A percentile compares a stretch with the other conserved stretches of the same genome.
phyloP scores from a whole-genome alignment of 2,797 vertebrate species.

The Acestrorhynchus altus region DNA sequence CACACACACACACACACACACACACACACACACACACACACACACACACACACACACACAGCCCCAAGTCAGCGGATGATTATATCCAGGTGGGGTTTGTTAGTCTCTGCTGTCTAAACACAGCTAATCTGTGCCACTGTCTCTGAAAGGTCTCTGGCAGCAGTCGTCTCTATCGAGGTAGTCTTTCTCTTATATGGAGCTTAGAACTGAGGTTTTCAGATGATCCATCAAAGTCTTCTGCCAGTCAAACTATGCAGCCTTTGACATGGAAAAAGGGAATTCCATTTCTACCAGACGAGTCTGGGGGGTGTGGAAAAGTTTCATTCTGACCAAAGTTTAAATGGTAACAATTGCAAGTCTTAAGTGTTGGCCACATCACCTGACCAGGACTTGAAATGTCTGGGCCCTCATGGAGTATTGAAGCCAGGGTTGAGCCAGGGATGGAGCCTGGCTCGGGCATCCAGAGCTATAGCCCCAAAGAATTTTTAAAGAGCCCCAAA shows the following conservation, averaged over 20 bases:
- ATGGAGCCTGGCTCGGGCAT: too few species aligned
- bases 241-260: not conserved
- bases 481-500: too few species aligned
- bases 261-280: not conserved
- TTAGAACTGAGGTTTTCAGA: not conserved
- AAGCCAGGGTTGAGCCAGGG: too few species aligned
- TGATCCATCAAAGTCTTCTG: not conserved
- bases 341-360: too few species aligned
- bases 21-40: slow-evolving; percentile 11
- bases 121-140: not conserved
- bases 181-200: not conserved
- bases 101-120: slow-evolving; percentile 21
- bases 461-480: too few species aligned
- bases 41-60: slow-evolving; percentile 17
- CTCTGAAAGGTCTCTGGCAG: slow-evolving; percentile 2
- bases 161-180: not conserved
- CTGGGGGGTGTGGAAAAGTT: too few species aligned
- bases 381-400: too few species aligned
- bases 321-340: too few species aligned
- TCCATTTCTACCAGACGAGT: too few species aligned
- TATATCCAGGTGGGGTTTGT: slow-evolving; percentile 25
- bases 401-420: too few species aligned
- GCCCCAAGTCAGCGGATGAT: slow-evolving; percentile 15
- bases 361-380: too few species aligned
- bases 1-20: slow-evolving; percentile 11